A percentile compares a stretch with the other conserved stretches of the same genome.
phyloP scores from a whole-genome alignment of 1,140 invertebrate genomes.

The Aphaenogaster ashmeadi region DNA sequence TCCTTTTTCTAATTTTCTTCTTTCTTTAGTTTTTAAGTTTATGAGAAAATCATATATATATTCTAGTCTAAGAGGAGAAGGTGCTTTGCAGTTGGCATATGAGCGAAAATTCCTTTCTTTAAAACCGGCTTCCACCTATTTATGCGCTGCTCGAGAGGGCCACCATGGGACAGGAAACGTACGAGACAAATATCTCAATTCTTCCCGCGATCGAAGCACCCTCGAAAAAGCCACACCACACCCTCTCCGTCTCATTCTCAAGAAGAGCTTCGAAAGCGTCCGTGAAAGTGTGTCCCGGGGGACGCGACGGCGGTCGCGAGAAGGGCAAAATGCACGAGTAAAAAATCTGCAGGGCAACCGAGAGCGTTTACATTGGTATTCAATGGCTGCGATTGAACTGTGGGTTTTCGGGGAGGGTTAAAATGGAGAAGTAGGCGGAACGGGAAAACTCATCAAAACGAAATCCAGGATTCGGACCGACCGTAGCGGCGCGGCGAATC shows the following conservation, averaged over 20 bases:
- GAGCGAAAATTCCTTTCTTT: conserved; percentile 36
- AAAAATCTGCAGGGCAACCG: conserved; percentile 71
- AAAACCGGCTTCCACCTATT: conserved; percentile 38
- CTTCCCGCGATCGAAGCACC: neutral
- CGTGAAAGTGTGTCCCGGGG: conserved; percentile 53
- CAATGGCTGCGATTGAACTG: conserved; percentile 81
- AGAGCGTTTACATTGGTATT: conserved; percentile 82
- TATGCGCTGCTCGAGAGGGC: neutral
- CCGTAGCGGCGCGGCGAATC: conserved; percentile 68
- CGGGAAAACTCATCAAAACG: conserved; percentile 82
- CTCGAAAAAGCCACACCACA: neutral
- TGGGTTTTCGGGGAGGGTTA: conserved; percentile 71
- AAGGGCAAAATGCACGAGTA: conserved; percentile 62
- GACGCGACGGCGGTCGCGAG: conserved; percentile 32
- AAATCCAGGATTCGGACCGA: conserved; percentile 79
- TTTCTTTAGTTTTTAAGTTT: neutral
- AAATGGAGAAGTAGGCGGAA: conserved; percentile 65
- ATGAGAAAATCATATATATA: conserved; percentile 23
- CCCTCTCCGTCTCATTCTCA: conserved; percentile 9
- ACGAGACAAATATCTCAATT: conserved; percentile 70
- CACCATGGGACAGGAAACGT: conserved; percentile 36
- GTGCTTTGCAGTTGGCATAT: conserved; percentile 25
- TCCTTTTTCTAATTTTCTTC: neutral
- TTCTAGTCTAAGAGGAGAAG: neutral
- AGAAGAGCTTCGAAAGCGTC: conserved; percentile 10